Base-by-base conservation (phyloP, 2,888 invertebrate genomes). In the Taphrorychus bicolor region DNA sequence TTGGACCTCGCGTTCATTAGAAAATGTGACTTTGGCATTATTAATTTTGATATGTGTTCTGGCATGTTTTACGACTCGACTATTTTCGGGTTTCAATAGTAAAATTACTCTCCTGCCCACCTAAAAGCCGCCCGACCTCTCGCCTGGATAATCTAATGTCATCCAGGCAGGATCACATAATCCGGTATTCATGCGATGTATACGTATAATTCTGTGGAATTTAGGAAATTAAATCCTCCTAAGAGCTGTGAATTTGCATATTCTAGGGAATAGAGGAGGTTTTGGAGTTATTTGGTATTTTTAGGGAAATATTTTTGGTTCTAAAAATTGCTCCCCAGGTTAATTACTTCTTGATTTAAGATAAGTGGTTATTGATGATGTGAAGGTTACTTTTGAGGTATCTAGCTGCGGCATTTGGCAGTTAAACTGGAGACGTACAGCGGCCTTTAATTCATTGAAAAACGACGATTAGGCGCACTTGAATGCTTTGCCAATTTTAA, bases 61-160 rank as follows among this genome's bases (percentile, higher is more conserved):
- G 56, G 62, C 62, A 56, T 42, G 22, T 62, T 54, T 48, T 14
- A 45, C n/a, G 62, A 62, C 62, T 48, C n/a, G 22, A 21, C 9
- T 62, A 56, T 62, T 62, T 62, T 62, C 48, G 56, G 54, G 45
- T 62, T 48, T 62, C 54, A 9, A 32, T 62, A 62, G 62, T 62
- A 62, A 62, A 48, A 22, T 62, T 54, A 14, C 45, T 45, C 16
- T 45, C 16, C 45, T 45, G 17, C 45, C 45, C 5, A 45, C 3
- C 14, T 14, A 17, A 17, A 45, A 45, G 14, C 14, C 14, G 14
- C 14, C 14, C 11, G 11, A 32, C 32, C 32, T 1, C 32, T 11
- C 32, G 32, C 32, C 32, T 32, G 32, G 32, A 32, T 32, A 32
- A 32, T 7, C 32, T 32, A 32, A 32, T 32, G 11, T 32, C 11